These are phyloP conservation scores for Ascidia mentula DNA, from an alignment of 23 tunicate genomes.

Conservation along the genomic window DNA sequence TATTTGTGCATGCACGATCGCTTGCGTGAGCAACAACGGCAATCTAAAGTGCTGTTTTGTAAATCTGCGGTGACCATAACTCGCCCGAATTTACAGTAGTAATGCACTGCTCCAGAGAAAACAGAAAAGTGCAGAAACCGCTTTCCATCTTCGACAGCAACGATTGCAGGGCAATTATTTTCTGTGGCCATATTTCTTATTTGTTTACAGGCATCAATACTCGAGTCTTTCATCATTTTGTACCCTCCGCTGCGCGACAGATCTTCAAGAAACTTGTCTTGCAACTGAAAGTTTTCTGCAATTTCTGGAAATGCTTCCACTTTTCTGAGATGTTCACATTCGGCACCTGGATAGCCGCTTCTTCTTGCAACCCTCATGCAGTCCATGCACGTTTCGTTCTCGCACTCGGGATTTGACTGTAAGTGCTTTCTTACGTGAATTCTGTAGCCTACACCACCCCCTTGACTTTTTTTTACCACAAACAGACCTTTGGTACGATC, in stretches of 20 bases:
- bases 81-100: conserved; percentile 5
- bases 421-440: not conserved
- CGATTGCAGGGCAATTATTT: not conserved
- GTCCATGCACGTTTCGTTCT: not conserved
- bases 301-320: not conserved
- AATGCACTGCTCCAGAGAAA: not conserved
- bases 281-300: too few relatives aligned
- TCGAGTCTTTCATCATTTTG: not conserved
- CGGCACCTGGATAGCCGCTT: conserved; percentile 8
- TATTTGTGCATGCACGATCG: conserved; percentile 16
- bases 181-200: not conserved
- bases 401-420: not conserved
- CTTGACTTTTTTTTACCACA: not conserved
- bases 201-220: not conserved
- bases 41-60: not conserved
- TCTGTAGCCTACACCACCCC: not conserved
- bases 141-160: not conserved
- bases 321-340: conserved; percentile 6
- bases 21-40: conserved; percentile 11
- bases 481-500: not conserved
- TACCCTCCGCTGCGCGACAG: not conserved
- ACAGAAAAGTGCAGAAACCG: conserved; percentile 11
- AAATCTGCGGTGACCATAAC: conserved; percentile 15
- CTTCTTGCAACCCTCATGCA: conserved; percentile 17
- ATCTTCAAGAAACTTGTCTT: not conserved